Evolutionary conservation across 2,797 vertebrate genomes (phyloP), one percentile per base, ranked within the genome.

Genomic region (Erpetoichthys calabaricus): DNA sequence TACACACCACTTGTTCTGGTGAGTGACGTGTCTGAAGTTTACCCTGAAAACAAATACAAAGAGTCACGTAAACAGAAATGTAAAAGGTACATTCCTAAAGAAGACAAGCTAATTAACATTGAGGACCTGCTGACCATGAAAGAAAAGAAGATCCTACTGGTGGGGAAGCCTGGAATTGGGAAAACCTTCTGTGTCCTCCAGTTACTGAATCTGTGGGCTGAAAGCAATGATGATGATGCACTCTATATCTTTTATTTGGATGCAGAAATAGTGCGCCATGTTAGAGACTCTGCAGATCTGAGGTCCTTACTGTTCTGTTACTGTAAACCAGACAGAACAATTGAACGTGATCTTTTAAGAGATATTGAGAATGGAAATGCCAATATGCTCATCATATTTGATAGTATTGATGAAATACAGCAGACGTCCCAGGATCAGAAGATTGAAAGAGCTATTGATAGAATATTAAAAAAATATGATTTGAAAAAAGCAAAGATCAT

Each of bases 131-230:
- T 68, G 6, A 56, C 44, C 53, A 63, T 47, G 54, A 51, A 64
- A 45, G 64, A 66, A 55, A 63, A 61, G 56, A 68, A 53, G 5
- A 66, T 68, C 8, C 57, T 66, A 5, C 64, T 68, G 25, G 57
- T 68, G 10, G 67, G 67, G 43, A 68, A 66, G 59, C 64, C 67
- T 56, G 67, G 67, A 42, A 61, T 66, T 51, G 67, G 67, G 41
- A 68, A 66, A 55, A 63, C 67, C 59, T 62, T 62, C 8, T 60
- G 62, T 8, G 59, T 59, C 8, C 59, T 62, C n/a, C 64, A 66
- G 56, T 60, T 66, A 53, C 43, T 68, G 43, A 47, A 58, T 53
- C 44, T 68, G 5, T 68, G 64, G 64, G 47, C 53, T 8, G 59
- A 66, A 54, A 56, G 58, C n/a, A 57, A 66, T 54, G 45, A 53